Evolutionary conservation across 2,113 vertebrate genomes (phyloP).

Genomic region (Oceanites oceanicus): DNA sequence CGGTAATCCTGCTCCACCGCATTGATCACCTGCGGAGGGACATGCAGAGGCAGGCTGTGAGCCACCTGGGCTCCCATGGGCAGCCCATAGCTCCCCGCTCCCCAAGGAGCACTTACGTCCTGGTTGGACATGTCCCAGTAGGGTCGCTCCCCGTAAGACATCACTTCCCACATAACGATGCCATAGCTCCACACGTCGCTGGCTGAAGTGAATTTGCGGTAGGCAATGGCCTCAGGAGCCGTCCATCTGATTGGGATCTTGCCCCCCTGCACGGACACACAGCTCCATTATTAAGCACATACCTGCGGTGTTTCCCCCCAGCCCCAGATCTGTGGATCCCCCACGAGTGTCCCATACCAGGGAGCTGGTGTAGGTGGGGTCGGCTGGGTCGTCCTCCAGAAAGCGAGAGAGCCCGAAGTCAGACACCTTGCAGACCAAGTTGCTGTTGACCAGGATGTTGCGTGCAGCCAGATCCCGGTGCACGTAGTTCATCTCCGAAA

Average conservation of each 20-base stretch:
- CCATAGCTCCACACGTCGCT: constrained; percentile 98
- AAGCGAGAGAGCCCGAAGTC: constrained; percentile 96
- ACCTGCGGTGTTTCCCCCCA: background rate
- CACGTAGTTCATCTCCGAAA: constrained; percentile 97
- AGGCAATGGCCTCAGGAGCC: constrained; percentile 94
- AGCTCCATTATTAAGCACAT: background rate
- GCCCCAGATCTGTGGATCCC: background rate
- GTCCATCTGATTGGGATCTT: constrained; percentile 99
- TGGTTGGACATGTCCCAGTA: constrained; percentile 99
- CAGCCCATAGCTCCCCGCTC: background rate
- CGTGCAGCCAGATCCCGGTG: constrained; percentile 94
- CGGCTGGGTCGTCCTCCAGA: constrained; percentile 90
- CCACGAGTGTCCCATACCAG: constrained; percentile 77
- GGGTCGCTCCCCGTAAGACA: constrained; percentile 96
- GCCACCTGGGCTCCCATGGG: background rate
- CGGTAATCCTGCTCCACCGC: constrained; percentile 98
- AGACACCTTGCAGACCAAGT: constrained; percentile 96
- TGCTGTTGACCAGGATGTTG: constrained; percentile 97
- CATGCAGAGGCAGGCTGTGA: background rate
- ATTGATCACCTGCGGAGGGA: constrained; percentile 87
- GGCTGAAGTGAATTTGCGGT: constrained; percentile 97
- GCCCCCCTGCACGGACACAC: constrained; percentile 81
- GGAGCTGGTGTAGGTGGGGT: constrained; percentile 96
- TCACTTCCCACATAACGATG: constrained; percentile 99
- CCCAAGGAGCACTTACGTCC: constrained; percentile 82